Base-by-base conservation (phyloP, 2,888 invertebrate genomes). In the Amphipyra berbera region DNA sequence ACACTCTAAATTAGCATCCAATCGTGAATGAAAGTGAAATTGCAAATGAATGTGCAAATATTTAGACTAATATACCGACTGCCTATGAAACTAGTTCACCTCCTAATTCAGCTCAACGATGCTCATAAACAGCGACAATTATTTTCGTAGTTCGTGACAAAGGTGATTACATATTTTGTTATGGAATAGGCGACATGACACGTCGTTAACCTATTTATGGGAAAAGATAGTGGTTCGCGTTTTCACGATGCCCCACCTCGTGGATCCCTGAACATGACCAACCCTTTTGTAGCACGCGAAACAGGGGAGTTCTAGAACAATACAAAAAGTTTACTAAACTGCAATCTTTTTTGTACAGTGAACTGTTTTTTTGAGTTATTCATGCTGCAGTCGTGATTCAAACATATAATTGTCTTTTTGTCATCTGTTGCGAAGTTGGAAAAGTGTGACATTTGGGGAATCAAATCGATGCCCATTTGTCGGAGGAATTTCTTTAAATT, bases 211-310 rank as follows among this genome's bases (percentile, higher is more conserved):
- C 89, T 85, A 88, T 85, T 85, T 88, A 78, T 72, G 69, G 61
- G 37, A 73, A n/a, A 79, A 81, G 80, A 82, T 83, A 81, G 74
- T 65, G 72, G 81, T 80, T 82, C 76, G 78, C 79, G 79, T 68
- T 74, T 75, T 67, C 63, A 73, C 63, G 62, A 55, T 70, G 82
- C 84, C 88, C 81, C 88, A 73, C 90, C 88, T 81, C 64, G 70
- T 65, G 57, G 53, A 67, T 76, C 72, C 81, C 78, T 82, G 81
- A 82, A 77, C 79, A 78, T 81, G 85, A 78, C 91, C 85, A 87
- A 90, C 90, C 91, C 90, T 82, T 88, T 84, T 80, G 67, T 62
- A 62, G 73, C 90, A 91, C 88, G 91, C 90, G 76, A 87, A 71
- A 77, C 61, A 67, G 66, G 71, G 76, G 59, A 46, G 37, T 44